Conservation (phyloP, 2,888 invertebrate species). For the Cephus spinipes region DNA sequence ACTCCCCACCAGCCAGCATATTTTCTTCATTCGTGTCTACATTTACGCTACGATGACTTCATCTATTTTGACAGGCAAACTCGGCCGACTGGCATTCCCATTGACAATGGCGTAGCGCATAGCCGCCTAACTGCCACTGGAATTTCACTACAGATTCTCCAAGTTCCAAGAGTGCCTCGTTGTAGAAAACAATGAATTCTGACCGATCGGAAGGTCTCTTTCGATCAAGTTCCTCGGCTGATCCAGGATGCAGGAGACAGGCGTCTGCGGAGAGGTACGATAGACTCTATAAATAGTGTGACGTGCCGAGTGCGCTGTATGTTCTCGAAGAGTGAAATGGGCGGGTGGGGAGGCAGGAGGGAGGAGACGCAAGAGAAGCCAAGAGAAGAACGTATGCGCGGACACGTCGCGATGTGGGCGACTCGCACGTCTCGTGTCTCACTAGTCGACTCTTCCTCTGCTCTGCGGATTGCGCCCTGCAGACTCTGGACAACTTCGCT, state of each 20-base stretch:
- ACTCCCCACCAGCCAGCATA: not conserved
- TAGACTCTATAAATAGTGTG: not conserved
- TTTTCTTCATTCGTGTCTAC: not conserved
- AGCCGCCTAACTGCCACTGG: not conserved
- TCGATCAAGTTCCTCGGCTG: not conserved
- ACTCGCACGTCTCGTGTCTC: slow-evolving; percentile 1
- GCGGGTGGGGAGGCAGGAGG: not conserved
- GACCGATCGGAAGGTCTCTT: not conserved
- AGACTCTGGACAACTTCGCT: not conserved
- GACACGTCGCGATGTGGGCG: slow-evolving; percentile 37
- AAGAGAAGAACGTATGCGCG: slow-evolving; percentile 40
- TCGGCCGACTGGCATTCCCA: not conserved
- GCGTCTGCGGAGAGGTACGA: not conserved
- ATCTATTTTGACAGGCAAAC: slow-evolving; percentile 8
- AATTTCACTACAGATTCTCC: not conserved
- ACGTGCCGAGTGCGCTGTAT: not conserved
- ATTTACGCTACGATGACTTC: slow-evolving; percentile 2
- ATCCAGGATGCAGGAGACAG: not conserved
- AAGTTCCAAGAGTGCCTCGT: not conserved
- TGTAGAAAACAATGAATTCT: not conserved
- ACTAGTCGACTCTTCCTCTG: not conserved
- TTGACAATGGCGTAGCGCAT: not conserved
- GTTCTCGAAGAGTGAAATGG: not conserved
- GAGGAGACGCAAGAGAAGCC: too few relatives aligned
- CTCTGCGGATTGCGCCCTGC: not conserved